phyloP scores from a whole-genome alignment of 2,113 vertebrate species.

The Halichoeres trimaculatus region DNA sequence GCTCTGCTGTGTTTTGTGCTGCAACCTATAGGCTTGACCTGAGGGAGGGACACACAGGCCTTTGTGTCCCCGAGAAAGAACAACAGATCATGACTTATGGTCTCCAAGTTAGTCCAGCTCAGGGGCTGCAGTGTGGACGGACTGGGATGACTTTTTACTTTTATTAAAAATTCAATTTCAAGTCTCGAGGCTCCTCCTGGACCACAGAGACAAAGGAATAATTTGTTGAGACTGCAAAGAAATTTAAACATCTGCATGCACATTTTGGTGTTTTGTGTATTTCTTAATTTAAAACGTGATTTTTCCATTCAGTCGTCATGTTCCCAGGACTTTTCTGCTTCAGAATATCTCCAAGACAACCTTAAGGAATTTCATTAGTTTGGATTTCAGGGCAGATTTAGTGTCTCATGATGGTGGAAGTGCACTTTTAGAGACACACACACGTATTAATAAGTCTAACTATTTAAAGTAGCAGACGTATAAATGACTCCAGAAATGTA shows the following conservation, averaged over 20 bases:
- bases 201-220: not conserved
- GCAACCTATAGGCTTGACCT: slow-evolving; percentile 67
- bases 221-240: not conserved
- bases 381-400: slow-evolving; percentile 14
- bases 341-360: slow-evolving; percentile 33
- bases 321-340: slow-evolving; percentile 1
- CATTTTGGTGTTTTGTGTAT: not conserved
- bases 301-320: not conserved
- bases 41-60: slow-evolving; percentile 41
- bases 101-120: slow-evolving; percentile 21
- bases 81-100: slow-evolving; percentile 22
- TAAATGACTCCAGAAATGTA: not conserved
- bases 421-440: not conserved
- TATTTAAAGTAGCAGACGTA: not conserved
- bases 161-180: not conserved
- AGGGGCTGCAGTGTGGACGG: not conserved
- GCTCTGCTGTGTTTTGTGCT: slow-evolving; percentile 61
- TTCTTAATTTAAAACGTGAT: not conserved
- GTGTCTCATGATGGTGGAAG: not conserved
- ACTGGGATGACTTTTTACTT: not conserved
- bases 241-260: not conserved
- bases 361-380: slow-evolving; percentile 40
- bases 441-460: not conserved
- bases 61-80: slow-evolving; percentile 44
- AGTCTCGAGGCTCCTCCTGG: not conserved